Base-by-base conservation (phyloP, 2,797 vertebrate species). In the Oreonectes daqikongensis region DNA sequence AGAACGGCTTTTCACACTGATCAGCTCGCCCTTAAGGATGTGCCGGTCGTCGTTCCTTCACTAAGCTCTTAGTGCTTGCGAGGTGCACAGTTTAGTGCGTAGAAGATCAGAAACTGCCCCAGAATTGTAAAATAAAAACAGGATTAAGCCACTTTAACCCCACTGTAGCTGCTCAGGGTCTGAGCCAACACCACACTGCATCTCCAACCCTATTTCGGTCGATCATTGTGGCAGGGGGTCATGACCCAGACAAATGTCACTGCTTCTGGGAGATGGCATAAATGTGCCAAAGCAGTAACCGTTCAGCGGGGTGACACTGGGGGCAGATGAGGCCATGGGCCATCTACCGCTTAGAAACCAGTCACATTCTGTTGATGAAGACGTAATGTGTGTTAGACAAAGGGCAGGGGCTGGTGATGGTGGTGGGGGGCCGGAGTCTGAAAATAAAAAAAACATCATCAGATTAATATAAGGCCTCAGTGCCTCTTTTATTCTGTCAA, bases 401-500 rank as follows among this genome's bases (percentile, higher is more conserved):
- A 75, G 8, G 60, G 44, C n/a, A 28, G 40, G 42, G 57, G 53
- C 5, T 9, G 42, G 8, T 71, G 50, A 30, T 46, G 50, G 14
- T 40, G 40, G 28, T 44, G 9, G 63, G 35, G 48, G 48, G 48
- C 22, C 20, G 35, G 71, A 26, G 40, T 42, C 48, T n/a, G 32
- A 20, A n/a, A 61, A 50, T 1, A 10, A n/a, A 55, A 50, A 71
- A 71, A 61, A 38, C 72, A 82, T 72, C 22, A 55, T 69, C 50
- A n/a, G 63, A 78, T 69, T 79, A 79, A 81, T 82, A 80, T 57
- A 66, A 42, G 40, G 79, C 73, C 72, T 85, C 78, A 66, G 35
- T 32, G 79, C 73, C 72, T 85, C 78, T 53, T 84, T 75, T 78
- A 67, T 83, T 83, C 73, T 75, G 68, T 84, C 79, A 84, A 81